Evolutionary conservation across 2,888 invertebrate species (phyloP).

Genomic region (Oasisia sp.): DNA sequence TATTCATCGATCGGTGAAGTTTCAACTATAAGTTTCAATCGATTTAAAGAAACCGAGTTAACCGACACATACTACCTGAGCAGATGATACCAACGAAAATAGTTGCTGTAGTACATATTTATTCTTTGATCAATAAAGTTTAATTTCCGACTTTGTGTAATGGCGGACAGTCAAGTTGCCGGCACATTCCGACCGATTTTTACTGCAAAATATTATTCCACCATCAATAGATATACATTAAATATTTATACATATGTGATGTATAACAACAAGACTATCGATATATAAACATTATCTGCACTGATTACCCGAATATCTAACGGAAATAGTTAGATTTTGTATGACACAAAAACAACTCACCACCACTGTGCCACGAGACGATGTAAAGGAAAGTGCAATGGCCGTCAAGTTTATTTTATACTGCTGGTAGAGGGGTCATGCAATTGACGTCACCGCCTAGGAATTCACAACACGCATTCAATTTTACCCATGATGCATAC

Average conservation of each 20-base stretch:
- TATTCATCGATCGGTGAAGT: background rate
- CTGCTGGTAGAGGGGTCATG: slow-evolving; percentile 45
- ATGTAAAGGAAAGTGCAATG: slow-evolving; percentile 47
- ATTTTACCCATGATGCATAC: background rate
- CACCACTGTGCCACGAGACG: slow-evolving; percentile 43
- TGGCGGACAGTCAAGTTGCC: background rate
- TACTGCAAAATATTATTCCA: background rate
- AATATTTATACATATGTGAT: background rate
- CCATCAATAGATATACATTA: background rate
- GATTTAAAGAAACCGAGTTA: background rate
- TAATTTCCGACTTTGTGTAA: background rate
- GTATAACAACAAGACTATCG: background rate
- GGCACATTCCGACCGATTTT: background rate
- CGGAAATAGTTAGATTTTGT: background rate
- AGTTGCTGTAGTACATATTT: background rate
- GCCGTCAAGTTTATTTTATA: slow-evolving; percentile 53
- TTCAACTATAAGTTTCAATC: background rate
- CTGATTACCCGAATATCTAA: background rate
- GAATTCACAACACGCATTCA: background rate
- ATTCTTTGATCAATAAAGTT: background rate
- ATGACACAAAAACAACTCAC: slow-evolving; percentile 22
- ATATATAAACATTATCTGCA: background rate
- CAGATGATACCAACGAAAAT: background rate
- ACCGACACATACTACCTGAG: background rate
- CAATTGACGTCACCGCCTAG: background rate